Percentiles rank a stretch among this genome's conserved stretches.
Evolutionary conservation across 2,888 invertebrate genomes (phyloP).

Genomic region (Andricus quercusramuli): DNA sequence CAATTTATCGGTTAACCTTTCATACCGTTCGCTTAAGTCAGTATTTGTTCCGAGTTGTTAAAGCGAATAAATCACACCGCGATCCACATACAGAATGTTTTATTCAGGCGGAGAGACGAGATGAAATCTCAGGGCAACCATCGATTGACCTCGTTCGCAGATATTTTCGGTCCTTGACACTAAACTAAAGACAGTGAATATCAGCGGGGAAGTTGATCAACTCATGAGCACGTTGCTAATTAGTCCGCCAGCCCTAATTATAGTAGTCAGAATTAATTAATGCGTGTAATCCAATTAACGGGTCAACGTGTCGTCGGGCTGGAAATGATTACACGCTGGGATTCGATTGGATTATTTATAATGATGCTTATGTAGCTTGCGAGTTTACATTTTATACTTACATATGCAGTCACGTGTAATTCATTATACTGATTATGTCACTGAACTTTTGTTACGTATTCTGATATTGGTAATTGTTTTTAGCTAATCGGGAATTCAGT

Average conservation of each 20-base stretch:
- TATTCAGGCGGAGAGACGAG: constrained; percentile 14
- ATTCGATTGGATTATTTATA: constrained; percentile 21
- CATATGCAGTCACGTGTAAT: constrained; percentile 10
- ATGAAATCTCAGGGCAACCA: constrained; percentile 35
- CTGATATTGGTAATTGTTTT: neutral
- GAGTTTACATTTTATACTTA: neutral
- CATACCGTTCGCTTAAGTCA: neutral
- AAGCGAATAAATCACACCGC: constrained; percentile 21
- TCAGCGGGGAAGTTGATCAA: neutral
- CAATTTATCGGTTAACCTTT: constrained; percentile 38
- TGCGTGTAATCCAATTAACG: constrained; percentile 47
- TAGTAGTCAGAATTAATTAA: constrained; percentile 4
- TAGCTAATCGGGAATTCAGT: neutral
- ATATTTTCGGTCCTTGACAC: constrained; percentile 37
- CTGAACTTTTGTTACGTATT: neutral
- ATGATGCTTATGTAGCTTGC: neutral
- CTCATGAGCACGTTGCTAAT: constrained; percentile 45
- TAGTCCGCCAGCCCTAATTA: constrained; percentile 44
- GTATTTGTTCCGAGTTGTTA: constrained; percentile 20
- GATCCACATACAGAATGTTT: constrained; percentile 31
- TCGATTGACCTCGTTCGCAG: constrained; percentile 34
- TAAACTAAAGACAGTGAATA: constrained; percentile 20
- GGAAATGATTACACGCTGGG: neutral
- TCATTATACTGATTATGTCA: constrained; percentile 5
- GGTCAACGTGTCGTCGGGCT: constrained; percentile 25